Conservation (phyloP, 35 echinoderm and acorn worm species). For the Lytechinus pictus region DNA sequence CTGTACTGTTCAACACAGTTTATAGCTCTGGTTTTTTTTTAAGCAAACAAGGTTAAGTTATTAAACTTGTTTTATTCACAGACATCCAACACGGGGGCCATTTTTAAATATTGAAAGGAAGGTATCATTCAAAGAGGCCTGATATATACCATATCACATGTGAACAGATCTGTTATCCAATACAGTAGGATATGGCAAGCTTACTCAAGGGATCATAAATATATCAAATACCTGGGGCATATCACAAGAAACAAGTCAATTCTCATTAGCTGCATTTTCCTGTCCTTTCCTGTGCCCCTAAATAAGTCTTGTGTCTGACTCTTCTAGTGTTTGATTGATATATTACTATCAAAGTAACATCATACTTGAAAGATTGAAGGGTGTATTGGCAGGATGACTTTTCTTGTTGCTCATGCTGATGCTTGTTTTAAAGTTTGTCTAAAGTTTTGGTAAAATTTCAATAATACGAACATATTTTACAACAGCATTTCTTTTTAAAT, state of each 20-base stretch:
- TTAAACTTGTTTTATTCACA: too few species aligned
- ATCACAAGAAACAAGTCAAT: slow-evolving; percentile 19
- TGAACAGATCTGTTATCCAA: background rate
- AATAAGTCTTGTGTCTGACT: background rate
- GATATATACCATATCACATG: background rate
- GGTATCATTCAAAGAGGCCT: too few species aligned
- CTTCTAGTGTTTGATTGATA: slow-evolving; percentile 7
- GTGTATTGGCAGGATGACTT: background rate
- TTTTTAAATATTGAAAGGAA: too few species aligned
- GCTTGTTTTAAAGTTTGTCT: background rate
- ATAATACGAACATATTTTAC: too few species aligned
- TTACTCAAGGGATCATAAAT: slow-evolving; percentile 3
- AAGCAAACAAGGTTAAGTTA: too few species aligned
- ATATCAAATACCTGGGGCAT: slow-evolving; percentile 18
- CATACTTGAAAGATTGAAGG: slow-evolving; percentile 3
- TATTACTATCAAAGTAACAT: background rate
- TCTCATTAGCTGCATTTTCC: background rate
- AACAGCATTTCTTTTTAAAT: background rate
- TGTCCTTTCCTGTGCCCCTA: background rate
- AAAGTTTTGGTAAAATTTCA: background rate
- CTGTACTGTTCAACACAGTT: too few species aligned
- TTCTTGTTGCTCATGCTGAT: too few species aligned
- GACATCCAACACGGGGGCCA: too few species aligned
- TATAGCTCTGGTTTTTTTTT: too few species aligned
- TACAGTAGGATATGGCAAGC: background rate